Conservation (phyloP, 2,888 invertebrate species). For the Lysandra bellargus region DNA sequence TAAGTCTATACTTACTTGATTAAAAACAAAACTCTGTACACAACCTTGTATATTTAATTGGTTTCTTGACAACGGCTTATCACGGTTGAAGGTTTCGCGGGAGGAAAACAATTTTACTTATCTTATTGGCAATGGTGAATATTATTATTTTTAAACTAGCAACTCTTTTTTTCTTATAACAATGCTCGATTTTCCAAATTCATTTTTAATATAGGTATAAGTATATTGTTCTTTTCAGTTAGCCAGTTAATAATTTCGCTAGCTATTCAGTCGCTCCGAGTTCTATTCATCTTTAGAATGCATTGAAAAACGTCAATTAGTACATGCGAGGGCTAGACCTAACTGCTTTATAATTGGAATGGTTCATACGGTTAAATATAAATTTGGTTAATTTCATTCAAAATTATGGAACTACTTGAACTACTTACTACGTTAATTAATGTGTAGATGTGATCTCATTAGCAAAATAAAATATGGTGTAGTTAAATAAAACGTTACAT, state of each 20-base stretch:
- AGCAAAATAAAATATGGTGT: background rate
- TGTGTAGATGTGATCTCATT: background rate
- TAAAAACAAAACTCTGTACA: no score
- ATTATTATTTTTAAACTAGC: no score
- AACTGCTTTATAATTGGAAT: background rate
- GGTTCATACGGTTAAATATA: background rate
- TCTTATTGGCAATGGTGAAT: no score
- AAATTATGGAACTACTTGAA: background rate
- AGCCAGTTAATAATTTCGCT: background rate
- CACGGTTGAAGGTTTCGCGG: no score
- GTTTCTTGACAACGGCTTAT: no score
- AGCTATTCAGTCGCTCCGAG: background rate
- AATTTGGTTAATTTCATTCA: background rate
- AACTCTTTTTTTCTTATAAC: no score
- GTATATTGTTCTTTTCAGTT: background rate
- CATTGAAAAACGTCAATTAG: conserved; percentile 19
- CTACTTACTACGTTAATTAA: background rate
- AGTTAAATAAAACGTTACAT: no score
- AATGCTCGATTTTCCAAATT: no score
- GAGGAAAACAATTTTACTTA: no score
- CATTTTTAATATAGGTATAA: background rate
- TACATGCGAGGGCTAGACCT: background rate
- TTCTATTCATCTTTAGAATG: conserved; percentile 18
- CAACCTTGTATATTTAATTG: no score
- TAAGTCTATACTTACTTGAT: no score